Percentiles rank a stretch among this genome's conserved stretches.
Evolutionary conservation across 1,140 invertebrate genomes (phyloP).

Genomic region (Leptopilina clavipes): DNA sequence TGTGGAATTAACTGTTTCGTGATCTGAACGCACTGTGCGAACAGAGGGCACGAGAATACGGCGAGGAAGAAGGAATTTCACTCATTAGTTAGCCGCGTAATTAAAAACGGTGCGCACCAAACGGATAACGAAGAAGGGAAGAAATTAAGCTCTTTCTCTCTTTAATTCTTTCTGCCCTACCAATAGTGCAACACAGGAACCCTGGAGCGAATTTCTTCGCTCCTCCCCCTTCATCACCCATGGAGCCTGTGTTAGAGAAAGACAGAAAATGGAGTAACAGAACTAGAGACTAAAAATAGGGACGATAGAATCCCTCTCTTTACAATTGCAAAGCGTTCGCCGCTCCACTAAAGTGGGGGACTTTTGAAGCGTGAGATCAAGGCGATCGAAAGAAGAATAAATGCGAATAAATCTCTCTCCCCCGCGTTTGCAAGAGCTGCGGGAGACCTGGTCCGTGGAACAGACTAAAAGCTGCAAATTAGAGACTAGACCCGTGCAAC

Average conservation of each 20-base stretch:
- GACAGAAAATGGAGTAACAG: conserved; percentile 6
- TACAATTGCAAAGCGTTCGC: conserved; percentile 67
- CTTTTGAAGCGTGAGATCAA: conserved; percentile 63
- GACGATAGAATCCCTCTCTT: conserved; percentile 59
- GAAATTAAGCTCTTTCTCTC: conserved; percentile 63
- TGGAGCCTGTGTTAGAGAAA: conserved; percentile 53
- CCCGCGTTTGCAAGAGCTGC: too few relatives aligned
- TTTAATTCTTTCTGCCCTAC: conserved; percentile 63
- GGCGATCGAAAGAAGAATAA: conserved; percentile 63
- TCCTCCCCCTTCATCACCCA: conserved; percentile 55
- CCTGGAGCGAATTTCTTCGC: conserved; percentile 51
- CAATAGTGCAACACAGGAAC: conserved; percentile 45
- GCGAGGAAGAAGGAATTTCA: conserved; percentile 64
- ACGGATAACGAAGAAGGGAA: conserved; percentile 67
- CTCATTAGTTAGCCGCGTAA: conserved; percentile 69
- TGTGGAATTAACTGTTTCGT: conserved; percentile 28
- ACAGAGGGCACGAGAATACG: conserved; percentile 37
- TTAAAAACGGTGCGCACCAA: conserved; percentile 70
- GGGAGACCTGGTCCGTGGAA: conserved; percentile 36
- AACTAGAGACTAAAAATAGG: neutral
- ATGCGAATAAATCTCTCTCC: conserved; percentile 61
- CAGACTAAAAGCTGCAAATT: conserved; percentile 42
- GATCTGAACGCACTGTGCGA: conserved; percentile 21
- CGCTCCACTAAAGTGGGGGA: conserved; percentile 49
- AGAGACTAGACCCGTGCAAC: neutral